These are phyloP conservation scores for Callipepla squamata DNA, from an alignment of 2,113 vertebrate species.

Conservation along the genomic window DNA sequence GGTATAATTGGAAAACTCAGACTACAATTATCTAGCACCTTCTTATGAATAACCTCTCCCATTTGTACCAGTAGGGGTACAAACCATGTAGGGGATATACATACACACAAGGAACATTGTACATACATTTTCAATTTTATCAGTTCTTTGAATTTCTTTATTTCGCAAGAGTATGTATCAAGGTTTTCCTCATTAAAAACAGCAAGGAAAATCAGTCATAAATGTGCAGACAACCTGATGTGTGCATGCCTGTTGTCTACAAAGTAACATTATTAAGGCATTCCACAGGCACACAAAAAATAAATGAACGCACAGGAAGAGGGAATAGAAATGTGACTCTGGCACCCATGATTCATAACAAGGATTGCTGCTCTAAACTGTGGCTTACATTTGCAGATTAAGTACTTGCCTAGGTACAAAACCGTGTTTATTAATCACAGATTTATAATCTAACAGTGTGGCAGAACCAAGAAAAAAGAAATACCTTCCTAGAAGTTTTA, in stretches of 20 bases:
- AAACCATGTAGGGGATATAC: not conserved
- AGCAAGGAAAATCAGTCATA: not conserved
- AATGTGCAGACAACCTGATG: not conserved
- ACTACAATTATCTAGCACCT: no score
- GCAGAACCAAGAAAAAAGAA: not conserved
- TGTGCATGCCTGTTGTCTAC: no score
- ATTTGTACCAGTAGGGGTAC: no score
- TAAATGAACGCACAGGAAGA: not conserved
- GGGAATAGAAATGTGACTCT: not conserved
- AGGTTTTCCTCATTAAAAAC: conserved; percentile 74
- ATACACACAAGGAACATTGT: conserved; percentile 69
- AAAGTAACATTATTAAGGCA: no score
- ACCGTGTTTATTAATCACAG: not conserved
- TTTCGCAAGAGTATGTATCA: conserved; percentile 77
- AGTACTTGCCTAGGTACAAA: not conserved
- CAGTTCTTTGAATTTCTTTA: conserved; percentile 71
- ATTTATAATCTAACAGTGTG: not conserved
- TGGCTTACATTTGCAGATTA: not conserved
- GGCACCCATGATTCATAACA: not conserved
- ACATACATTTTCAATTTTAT: conserved; percentile 83
- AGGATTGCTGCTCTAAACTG: not conserved
- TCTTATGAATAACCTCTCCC: no score
- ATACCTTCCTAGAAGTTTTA: not conserved
- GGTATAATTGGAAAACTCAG: no score
- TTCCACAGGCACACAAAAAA: not conserved